Evolutionary conservation across 1,140 invertebrate genomes (phyloP).

Genomic region (Asbolus verrucosus): DNA sequence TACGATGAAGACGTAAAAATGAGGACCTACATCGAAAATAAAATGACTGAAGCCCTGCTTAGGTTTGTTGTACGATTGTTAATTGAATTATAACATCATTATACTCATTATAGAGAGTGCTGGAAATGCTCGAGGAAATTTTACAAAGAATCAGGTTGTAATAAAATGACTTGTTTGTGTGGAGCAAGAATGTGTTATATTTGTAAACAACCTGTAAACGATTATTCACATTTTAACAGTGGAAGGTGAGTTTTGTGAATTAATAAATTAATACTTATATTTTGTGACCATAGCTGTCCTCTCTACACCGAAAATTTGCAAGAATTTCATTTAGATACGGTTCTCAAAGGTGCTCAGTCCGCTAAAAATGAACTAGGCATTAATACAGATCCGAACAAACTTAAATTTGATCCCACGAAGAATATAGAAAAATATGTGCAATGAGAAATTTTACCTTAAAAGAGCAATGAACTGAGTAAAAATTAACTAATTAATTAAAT

Average conservation of each 20-base stretch:
- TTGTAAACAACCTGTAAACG: constrained; percentile 70
- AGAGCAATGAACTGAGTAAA: too few relatives aligned
- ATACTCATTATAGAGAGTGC: constrained; percentile 67
- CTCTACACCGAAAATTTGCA: constrained; percentile 56
- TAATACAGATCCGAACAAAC: constrained; percentile 40
- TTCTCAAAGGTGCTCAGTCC: constrained; percentile 52
- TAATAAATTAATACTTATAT: too few relatives aligned
- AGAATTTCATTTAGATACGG: constrained; percentile 51
- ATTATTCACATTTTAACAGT: constrained; percentile 73
- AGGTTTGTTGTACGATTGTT: constrained; percentile 61
- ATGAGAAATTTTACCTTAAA: too few relatives aligned
- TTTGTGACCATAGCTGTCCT: constrained; percentile 58
- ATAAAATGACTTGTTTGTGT: constrained; percentile 78
- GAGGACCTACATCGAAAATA: constrained; percentile 73
- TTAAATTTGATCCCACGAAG: constrained; percentile 60
- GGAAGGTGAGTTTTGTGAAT: constrained; percentile 61
- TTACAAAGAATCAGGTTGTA: constrained; percentile 76
- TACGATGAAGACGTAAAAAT: constrained; percentile 69
- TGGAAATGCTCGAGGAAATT: constrained; percentile 71
- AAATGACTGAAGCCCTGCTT: constrained; percentile 75
- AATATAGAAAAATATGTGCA: constrained; percentile 41
- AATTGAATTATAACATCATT: background rate
- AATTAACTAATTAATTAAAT: too few relatives aligned
- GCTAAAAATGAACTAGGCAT: constrained; percentile 59
- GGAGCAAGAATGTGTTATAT: constrained; percentile 78